These are phyloP conservation scores for Porites cylindrica DNA, from an alignment of 92 coral and sea anemone genomes.

Conservation along the genomic window DNA sequence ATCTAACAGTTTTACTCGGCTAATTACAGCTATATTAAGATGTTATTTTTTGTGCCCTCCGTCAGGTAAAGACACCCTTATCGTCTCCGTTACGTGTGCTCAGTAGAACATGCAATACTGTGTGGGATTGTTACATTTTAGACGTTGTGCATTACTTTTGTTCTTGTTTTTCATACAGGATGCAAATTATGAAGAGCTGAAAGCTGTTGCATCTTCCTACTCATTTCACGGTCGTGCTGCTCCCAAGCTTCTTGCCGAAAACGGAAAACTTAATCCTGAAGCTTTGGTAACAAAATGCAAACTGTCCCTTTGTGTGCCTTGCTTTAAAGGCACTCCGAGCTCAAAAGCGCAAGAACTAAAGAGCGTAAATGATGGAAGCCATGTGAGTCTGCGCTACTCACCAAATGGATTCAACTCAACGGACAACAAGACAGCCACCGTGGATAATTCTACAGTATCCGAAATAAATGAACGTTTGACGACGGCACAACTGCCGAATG, in stretches of 20 bases:
- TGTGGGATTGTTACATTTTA: not conserved
- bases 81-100: no score
- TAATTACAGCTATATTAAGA: not conserved
- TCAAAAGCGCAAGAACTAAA: slow-evolving; percentile 16
- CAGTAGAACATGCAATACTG: no score
- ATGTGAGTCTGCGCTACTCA: slow-evolving; percentile 59
- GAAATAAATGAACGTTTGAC: not conserved
- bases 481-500: not conserved
- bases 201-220: slow-evolving; percentile 84
- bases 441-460: not conserved
- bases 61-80: no score
- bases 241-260: slow-evolving; percentile 75
- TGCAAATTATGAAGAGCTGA: slow-evolving; percentile 73
- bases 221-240: slow-evolving; percentile 83
- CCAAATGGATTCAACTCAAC: slow-evolving; percentile 28
- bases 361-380: slow-evolving; percentile 63
- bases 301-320: slow-evolving; percentile 75
- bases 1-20: no score
- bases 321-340: slow-evolving; percentile 38
- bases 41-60: no score
- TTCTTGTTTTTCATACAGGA: slow-evolving; percentile 54
- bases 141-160: not conserved
- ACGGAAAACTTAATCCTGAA: slow-evolving; percentile 62
- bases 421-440: slow-evolving; percentile 45
- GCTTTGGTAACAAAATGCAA: slow-evolving; percentile 82